Conservation (phyloP, 2,888 invertebrate species). For the Trissolcus japonicus region DNA sequence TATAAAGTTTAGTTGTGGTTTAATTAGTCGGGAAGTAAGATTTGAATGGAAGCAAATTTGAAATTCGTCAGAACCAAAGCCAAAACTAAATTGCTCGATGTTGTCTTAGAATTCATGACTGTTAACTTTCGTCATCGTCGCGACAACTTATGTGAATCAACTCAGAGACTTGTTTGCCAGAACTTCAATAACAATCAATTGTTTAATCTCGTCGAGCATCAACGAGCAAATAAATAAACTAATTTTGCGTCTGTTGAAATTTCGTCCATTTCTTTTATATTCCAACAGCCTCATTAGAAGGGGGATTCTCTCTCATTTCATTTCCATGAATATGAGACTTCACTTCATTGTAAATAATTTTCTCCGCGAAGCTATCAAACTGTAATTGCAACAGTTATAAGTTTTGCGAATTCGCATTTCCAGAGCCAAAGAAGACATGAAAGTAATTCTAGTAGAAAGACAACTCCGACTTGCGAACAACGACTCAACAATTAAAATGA, state of each 20-base stretch:
- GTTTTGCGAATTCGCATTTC: constrained; percentile 37
- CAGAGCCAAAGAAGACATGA: constrained; percentile 43
- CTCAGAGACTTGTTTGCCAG: neutral
- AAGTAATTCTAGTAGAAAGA: constrained; percentile 47
- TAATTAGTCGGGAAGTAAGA: neutral
- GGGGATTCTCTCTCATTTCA: neutral
- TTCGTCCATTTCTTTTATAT: constrained; percentile 4
- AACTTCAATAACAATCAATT: constrained; percentile 9
- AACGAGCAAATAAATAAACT: constrained; percentile 19
- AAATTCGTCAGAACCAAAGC: neutral
- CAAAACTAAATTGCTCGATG: neutral
- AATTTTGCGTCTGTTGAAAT: constrained; percentile 17
- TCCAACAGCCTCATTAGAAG: neutral
- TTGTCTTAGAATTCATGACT: neutral
- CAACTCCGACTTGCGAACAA: constrained; percentile 41
- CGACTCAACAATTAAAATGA: constrained; percentile 46
- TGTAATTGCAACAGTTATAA: constrained; percentile 46
- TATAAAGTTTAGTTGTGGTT: neutral
- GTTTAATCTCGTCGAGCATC: constrained; percentile 17
- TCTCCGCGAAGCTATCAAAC: constrained; percentile 39
- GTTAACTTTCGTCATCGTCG: no score
- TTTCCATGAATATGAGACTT: constrained; percentile 25
- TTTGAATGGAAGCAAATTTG: neutral
- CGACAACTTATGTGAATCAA: no score
- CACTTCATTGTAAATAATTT: constrained; percentile 33